Evolutionary conservation across 2,113 vertebrate genomes (phyloP), one percentile per base, ranked within the genome.

Genomic region (Haemorhous mexicanus): DNA sequence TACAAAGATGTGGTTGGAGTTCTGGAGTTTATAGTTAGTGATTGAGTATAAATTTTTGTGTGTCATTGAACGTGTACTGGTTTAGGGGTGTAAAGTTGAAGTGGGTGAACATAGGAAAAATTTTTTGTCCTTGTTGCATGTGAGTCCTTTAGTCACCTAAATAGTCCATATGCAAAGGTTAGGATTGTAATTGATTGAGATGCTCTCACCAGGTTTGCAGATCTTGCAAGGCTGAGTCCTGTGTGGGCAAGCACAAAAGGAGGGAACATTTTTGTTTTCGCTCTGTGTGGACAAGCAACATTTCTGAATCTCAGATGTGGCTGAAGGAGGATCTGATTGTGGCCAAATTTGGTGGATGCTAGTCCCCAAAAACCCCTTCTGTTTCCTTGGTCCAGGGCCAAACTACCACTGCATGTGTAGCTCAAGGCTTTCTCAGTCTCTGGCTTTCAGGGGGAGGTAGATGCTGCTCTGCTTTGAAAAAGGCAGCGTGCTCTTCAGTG

Each of bases 401-500:
- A 84, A n/a, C 23, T 9, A 50, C 26, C 32, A 53, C 3, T 23
- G 24, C 3, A 18, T 11, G 21, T 47, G 50, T 43, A 64, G n/a
- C 35, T 20, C 5, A 2, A 84, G 72, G 22, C 26, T 63, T 33
- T 84, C 58, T 56, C 72, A 56, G 11, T 33, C 73, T 58, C 44
- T 76, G 20, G 2, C 52, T 90, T 77, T 61, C 35, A n/a, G 44
- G 52, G 10, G 24, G 47, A 67, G 6, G 22, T 46, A 30, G 11
- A 1, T 6, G 9, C 6, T 55, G 11, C 17, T 73, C 27, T 63
- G 7, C 52, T 82, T 28, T 19, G 22, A 61, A 63, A 90, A 74
- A 18, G 30, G 24, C 13, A 50, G 21, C 0, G 0, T 56, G 8
- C 39, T 78, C 52, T 82, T 56, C 35, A 39, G 14, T 13, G 15